Evolutionary conservation across 2,113 vertebrate genomes (phyloP).

Genomic region (Pelecanus crispus): DNA sequence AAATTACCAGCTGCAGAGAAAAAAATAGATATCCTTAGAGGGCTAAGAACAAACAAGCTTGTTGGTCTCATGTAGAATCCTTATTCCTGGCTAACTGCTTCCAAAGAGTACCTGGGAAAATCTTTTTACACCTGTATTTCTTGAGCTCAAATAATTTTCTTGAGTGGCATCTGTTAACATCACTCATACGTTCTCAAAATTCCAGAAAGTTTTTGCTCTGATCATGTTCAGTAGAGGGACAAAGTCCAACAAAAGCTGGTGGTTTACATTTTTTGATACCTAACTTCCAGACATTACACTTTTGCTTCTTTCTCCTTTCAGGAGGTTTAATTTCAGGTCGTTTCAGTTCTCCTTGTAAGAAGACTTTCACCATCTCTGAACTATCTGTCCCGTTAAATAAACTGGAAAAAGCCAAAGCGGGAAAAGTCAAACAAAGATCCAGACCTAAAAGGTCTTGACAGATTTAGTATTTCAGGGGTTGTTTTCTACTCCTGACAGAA

Average conservation of each 20-base stretch:
- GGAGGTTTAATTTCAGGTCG: not conserved
- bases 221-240: not conserved
- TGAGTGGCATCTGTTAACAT: not conserved
- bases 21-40: not conserved
- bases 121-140: not conserved
- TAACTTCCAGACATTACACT: not conserved
- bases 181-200: not conserved
- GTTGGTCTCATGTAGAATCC: not conserved
- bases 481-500: not conserved
- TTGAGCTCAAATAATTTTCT: not conserved
- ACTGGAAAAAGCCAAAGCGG: not conserved
- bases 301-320: not conserved
- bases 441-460: not conserved
- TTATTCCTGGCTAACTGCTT: not conserved
- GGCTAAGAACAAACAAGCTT: too few relatives aligned
- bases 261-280: not conserved
- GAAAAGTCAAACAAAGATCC: not conserved
- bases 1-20: not conserved
- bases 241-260: not conserved
- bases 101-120: not conserved
- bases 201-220: not conserved
- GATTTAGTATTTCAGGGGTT: not conserved
- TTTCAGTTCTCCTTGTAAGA: not conserved
- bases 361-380: not conserved
- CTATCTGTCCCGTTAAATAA: not conserved